Base-by-base conservation (phyloP, 2,888 invertebrate genomes). In the Anoncus sp. region DNA sequence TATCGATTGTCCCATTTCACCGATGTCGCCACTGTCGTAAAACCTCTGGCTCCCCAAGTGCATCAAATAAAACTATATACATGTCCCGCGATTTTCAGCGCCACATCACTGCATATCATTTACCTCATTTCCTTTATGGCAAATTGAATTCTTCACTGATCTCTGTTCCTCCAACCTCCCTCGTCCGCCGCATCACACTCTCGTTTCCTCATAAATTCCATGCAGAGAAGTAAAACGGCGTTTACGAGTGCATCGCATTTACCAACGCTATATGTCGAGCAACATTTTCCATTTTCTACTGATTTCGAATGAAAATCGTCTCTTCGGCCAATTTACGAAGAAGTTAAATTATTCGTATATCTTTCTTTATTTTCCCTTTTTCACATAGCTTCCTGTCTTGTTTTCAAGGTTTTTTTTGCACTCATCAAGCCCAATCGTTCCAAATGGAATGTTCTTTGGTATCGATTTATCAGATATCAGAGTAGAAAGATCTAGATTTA, bases 1-100 rank as follows among this genome's bases (percentile, higher is more conserved):
- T 76, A 85, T 85, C 83, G 85, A 85, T 85, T 77, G 82, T 83
- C 77, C 83, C 77, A 82, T 83, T 83, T 84, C 62, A 65, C 66
- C 59, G 57, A 78, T 66, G 65, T 75, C 62, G 47, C 62, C 55
- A 35, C 35, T 40, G 47, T 38, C 27, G 31, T 66, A 65, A 60
- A 77, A 31, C 24, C 31, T 47, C 51, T 59, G 35, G 43, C 27
- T 18, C 22, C 45, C 9, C 35, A 9, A 18, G 59, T 49, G 57
- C 49, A 63, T 47, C 12, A 51, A 63, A 73, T 49, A 73, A 65
- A 66, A 72, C 24, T 65, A 45, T 43, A 63, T 49, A 45, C 51
- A 63, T 49, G 47, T 63, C 53, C 43, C 53, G 31, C 49, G 45
- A 40, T 60, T 16, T 12, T 55, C 27, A 53, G 40, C 53, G 43